phyloP scores from a whole-genome alignment of 2,888 invertebrate genomes.

The Cerceris rybyensis region DNA sequence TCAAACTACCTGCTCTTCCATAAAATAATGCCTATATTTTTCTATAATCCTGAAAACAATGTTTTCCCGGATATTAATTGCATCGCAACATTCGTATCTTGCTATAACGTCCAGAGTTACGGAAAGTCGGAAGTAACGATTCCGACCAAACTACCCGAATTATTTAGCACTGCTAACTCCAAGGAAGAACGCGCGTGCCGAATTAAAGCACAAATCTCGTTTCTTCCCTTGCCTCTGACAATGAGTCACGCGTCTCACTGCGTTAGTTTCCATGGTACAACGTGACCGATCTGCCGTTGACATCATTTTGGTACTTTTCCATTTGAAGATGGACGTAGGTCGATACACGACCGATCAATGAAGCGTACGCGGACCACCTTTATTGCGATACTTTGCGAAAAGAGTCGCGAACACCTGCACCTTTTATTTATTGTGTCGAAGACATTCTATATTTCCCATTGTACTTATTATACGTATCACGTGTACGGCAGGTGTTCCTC shows the following conservation, averaged over 20 bases:
- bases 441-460: neutral
- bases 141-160: neutral
- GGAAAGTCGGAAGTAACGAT: neutral
- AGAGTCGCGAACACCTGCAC: slow-evolving; percentile 11
- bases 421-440: neutral
- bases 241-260: slow-evolving; percentile 20
- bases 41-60: too few relatives aligned
- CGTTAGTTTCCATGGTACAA: slow-evolving; percentile 12
- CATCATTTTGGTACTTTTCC: slow-evolving; percentile 29
- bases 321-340: slow-evolving; percentile 13
- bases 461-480: neutral
- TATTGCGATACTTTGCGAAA: slow-evolving; percentile 19
- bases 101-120: neutral
- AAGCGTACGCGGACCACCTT: slow-evolving; percentile 17
- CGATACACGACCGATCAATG: slow-evolving; percentile 23
- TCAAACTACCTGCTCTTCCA: too few relatives aligned
- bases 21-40: too few relatives aligned
- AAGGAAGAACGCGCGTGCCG: neutral
- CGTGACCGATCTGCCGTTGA: slow-evolving; percentile 33
- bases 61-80: neutral
- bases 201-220: slow-evolving; percentile 16
- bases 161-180: neutral
- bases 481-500: neutral
- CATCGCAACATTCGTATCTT: neutral
- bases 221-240: slow-evolving; percentile 23